Evolutionary conservation across 1,140 invertebrate genomes (phyloP).

Genomic region (Ridgeia piscesae): DNA sequence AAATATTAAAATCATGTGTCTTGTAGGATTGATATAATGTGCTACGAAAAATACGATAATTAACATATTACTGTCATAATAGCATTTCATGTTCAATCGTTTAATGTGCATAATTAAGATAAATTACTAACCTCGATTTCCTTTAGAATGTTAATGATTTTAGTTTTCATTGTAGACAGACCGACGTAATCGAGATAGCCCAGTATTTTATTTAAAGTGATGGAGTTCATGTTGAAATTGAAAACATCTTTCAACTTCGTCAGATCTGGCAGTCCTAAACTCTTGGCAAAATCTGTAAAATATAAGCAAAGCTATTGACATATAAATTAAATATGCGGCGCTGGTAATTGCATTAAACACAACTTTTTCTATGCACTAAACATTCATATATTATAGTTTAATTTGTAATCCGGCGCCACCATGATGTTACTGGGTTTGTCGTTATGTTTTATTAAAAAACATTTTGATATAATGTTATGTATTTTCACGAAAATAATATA

Average conservation of each 20-base stretch:
- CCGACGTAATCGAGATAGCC: slow-evolving; percentile 2
- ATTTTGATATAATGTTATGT: too few relatives aligned
- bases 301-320: background rate
- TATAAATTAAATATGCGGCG: too few relatives aligned
- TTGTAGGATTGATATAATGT: background rate
- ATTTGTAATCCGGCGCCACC: too few relatives aligned
- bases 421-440: too few relatives aligned
- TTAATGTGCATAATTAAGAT: too few relatives aligned
- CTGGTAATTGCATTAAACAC: too few relatives aligned
- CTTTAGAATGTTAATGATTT: background rate
- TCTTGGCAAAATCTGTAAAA: background rate
- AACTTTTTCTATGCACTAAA: too few relatives aligned
- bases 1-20: background rate
- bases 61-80: background rate
- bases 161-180: background rate
- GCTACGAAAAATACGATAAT: too few relatives aligned
- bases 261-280: background rate
- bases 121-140: slow-evolving; percentile 8
- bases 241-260: background rate
- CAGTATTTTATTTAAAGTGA: slow-evolving; percentile 8
- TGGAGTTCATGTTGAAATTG: slow-evolving; percentile 14
- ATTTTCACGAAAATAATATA: too few relatives aligned
- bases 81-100: background rate
- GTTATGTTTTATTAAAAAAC: too few relatives aligned
- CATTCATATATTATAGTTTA: too few relatives aligned